Evolutionary conservation across 2,797 vertebrate species (phyloP).

Genomic region (Amniataba percoides): DNA sequence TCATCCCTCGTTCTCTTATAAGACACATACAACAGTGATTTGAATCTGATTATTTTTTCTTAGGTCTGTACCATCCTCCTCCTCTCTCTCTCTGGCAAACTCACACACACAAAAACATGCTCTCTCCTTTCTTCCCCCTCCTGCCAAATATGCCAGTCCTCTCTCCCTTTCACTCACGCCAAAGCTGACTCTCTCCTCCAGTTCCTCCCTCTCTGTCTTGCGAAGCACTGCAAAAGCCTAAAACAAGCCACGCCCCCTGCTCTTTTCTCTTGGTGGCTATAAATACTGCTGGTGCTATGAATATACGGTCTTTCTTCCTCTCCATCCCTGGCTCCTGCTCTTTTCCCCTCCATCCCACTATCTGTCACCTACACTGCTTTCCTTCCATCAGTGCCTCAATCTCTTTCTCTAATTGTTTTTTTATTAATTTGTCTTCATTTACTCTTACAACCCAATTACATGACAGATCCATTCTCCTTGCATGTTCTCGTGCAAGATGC

Average conservation of each 20-base stretch:
- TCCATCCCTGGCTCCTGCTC: conserved; percentile 78
- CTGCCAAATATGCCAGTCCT: conserved; percentile 67
- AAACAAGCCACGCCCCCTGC: conserved; percentile 79
- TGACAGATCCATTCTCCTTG: conserved; percentile 46
- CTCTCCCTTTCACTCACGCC: conserved; percentile 53
- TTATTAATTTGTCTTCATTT: conserved; percentile 86
- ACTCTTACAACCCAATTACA: conserved; percentile 52
- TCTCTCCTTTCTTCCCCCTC: conserved; percentile 63
- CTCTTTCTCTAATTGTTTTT: conserved; percentile 66
- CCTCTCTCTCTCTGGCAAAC: conserved; percentile 56
- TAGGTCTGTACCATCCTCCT: conserved; percentile 75
- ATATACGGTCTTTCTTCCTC: conserved; percentile 87
- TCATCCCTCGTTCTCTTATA: conserved; percentile 60
- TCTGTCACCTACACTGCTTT: conserved; percentile 42
- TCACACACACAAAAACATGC: conserved; percentile 74
- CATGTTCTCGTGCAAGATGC: conserved; percentile 32
- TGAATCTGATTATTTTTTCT: conserved; percentile 87
- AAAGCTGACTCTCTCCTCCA: conserved; percentile 70
- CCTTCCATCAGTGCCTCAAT: conserved; percentile 25
- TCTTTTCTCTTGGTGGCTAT: conserved; percentile 85
- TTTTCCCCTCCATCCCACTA: conserved; percentile 48
- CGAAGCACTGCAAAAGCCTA: conserved; percentile 73
- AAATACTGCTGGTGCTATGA: conserved; percentile 90
- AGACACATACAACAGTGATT: conserved; percentile 76
- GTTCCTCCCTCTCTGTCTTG: conserved; percentile 57